phyloP scores from a whole-genome alignment of 2,113 vertebrate species.

The Calidris pygmaea region DNA sequence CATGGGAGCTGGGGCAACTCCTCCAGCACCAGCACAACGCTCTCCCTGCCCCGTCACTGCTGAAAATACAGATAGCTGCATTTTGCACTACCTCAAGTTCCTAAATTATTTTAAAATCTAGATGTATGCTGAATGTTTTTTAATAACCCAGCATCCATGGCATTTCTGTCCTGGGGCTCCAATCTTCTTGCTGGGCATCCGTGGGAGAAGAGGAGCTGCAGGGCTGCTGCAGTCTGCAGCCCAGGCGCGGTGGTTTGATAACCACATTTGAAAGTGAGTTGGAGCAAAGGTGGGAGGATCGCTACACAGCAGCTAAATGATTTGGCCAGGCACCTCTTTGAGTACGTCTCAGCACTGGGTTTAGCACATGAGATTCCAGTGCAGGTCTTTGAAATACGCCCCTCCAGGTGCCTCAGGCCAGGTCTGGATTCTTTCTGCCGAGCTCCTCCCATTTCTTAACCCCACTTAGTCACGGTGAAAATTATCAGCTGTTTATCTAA shows the following conservation, averaged over 20 bases:
- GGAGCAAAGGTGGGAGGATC: background rate
- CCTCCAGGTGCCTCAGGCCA: background rate
- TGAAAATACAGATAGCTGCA: background rate
- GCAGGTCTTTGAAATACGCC: background rate
- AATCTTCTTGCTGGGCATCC: background rate
- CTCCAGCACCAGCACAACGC: accelerated
- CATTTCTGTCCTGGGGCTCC: background rate
- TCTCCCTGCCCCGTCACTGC: background rate
- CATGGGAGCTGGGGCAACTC: background rate
- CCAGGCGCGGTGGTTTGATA: background rate
- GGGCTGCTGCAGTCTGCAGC: background rate
- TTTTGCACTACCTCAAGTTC: background rate
- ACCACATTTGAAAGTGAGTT: background rate
- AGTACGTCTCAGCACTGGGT: background rate
- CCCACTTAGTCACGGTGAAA: background rate
- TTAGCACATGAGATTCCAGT: background rate
- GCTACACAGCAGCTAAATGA: background rate
- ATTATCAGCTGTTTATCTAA: constrained; percentile 13
- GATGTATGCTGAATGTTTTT: background rate
- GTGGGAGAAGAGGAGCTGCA: background rate
- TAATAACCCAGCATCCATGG: background rate
- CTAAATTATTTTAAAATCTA: background rate
- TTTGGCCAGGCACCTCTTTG: background rate
- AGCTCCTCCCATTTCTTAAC: constrained; percentile 9
- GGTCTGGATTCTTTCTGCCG: background rate